phyloP scores from a whole-genome alignment of 2,797 vertebrate genomes.

The Acomys russatus region DNA sequence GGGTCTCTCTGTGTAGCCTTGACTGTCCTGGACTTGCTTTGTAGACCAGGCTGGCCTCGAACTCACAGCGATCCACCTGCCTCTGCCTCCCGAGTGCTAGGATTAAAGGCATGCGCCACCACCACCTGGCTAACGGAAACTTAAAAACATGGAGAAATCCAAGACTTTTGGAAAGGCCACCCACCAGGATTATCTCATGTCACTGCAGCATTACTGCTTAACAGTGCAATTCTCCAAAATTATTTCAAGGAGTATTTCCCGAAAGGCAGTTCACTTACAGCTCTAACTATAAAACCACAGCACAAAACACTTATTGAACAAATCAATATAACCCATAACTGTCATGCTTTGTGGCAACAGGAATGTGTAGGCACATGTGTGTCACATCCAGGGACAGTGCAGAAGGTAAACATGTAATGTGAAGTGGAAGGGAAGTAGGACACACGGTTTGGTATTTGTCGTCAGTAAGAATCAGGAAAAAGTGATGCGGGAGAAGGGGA shows the following conservation, averaged over 20 bases:
- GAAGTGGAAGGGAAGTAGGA: conserved; percentile 20
- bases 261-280: conserved; percentile 36
- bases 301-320: conserved; percentile 52
- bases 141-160: background rate
- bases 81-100: no score
- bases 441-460: background rate
- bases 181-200: background rate
- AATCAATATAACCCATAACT: background rate
- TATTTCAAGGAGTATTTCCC: conserved; percentile 49
- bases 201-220: conserved; percentile 62
- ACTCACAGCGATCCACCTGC: no score
- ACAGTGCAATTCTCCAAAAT: conserved; percentile 73
- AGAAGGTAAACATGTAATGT: background rate
- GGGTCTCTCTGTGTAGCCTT: no score
- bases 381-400: background rate
- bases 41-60: no score
- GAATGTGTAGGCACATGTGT: background rate
- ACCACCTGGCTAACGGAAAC: background rate
- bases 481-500: background rate
- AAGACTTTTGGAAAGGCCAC: background rate
- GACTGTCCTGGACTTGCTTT: no score
- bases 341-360: background rate
- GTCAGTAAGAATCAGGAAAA: conserved; percentile 12
- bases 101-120: no score
- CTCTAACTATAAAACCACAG: conserved; percentile 64